A percentile compares a stretch with the other conserved stretches of the same genome.
Evolutionary conservation across 2,113 vertebrate genomes (phyloP).

Genomic region (Scomber colias): DNA sequence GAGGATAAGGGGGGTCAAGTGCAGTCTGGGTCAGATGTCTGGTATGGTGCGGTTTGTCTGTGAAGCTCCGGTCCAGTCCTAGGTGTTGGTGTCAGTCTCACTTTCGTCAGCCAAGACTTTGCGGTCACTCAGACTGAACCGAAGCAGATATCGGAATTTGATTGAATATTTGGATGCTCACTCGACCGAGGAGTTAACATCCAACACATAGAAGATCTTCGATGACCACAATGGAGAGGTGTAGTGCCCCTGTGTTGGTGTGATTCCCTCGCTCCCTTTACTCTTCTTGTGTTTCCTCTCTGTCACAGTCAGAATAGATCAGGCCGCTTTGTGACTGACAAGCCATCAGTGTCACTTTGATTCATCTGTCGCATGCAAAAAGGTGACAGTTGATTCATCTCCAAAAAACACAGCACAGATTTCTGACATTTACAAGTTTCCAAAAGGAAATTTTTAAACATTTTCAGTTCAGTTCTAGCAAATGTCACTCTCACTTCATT

Average conservation of each 20-base stretch:
- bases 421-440: slow-evolving; percentile 26
- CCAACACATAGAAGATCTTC: not conserved
- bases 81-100: not conserved
- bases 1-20: slow-evolving; percentile 53
- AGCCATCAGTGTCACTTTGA: slow-evolving; percentile 34
- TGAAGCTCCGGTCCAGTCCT: not conserved
- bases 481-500: slow-evolving; percentile 13
- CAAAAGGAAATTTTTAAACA: slow-evolving; percentile 19
- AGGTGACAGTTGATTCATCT: slow-evolving; percentile 14
- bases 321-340: slow-evolving; percentile 28
- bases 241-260: not conserved
- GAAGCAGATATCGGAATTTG: not conserved
- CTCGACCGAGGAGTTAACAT: not conserved
- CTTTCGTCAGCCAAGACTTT: not conserved
- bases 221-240: not conserved
- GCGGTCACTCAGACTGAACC: not conserved
- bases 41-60: slow-evolving; percentile 11
- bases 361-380: slow-evolving; percentile 22
- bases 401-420: not conserved
- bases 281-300: slow-evolving; percentile 19
- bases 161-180: not conserved
- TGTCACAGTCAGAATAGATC: slow-evolving; percentile 26
- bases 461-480: slow-evolving; percentile 10
- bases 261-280: slow-evolving; percentile 8
- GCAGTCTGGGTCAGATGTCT: slow-evolving; percentile 68